Conservation (phyloP, 1,140 invertebrate genomes). For the Calycopis cecrops region DNA sequence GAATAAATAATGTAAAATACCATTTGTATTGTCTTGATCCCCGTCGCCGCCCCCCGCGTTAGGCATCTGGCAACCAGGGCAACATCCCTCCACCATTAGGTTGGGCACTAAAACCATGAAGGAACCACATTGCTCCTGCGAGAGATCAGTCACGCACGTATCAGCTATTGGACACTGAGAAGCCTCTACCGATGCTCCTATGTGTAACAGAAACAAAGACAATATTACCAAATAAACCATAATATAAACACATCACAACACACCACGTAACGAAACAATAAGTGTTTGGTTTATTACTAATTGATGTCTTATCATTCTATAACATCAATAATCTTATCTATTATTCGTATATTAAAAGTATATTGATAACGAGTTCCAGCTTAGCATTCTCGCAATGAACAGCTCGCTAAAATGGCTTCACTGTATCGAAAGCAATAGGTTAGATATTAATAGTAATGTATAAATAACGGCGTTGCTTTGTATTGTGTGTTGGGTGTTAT, state of each 20-base stretch:
- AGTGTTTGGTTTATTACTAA: conserved; percentile 35
- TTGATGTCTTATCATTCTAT: conserved; percentile 27
- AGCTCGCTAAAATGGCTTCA: too few relatives aligned
- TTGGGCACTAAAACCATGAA: conserved; percentile 41
- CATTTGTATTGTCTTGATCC: conserved; percentile 9
- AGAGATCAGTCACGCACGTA: conserved; percentile 57
- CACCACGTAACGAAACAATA: conserved; percentile 8
- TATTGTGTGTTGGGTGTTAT: conserved; percentile 55
- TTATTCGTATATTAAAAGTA: too few relatives aligned
- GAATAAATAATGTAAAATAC: conserved; percentile 13
- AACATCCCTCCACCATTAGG: conserved; percentile 46
- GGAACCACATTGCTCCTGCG: conserved; percentile 39
- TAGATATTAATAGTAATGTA: neutral
- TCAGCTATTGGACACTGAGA: conserved; percentile 42
- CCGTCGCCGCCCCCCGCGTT: conserved; percentile 11
- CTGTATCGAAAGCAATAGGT: too few relatives aligned
- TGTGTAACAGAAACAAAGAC: conserved; percentile 20
- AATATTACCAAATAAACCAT: conserved; percentile 20
- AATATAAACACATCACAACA: conserved; percentile 14
- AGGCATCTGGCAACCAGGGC: conserved; percentile 49
- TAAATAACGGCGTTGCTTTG: conserved; percentile 12
- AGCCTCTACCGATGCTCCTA: conserved; percentile 2
- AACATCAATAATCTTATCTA: conserved; percentile 40
- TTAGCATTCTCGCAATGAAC: too few relatives aligned
- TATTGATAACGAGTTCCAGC: too few relatives aligned